Evolutionary conservation across 2,113 vertebrate species (phyloP), one percentile per base, ranked within the genome.

Genomic region (Scophthalmus maximus): DNA sequence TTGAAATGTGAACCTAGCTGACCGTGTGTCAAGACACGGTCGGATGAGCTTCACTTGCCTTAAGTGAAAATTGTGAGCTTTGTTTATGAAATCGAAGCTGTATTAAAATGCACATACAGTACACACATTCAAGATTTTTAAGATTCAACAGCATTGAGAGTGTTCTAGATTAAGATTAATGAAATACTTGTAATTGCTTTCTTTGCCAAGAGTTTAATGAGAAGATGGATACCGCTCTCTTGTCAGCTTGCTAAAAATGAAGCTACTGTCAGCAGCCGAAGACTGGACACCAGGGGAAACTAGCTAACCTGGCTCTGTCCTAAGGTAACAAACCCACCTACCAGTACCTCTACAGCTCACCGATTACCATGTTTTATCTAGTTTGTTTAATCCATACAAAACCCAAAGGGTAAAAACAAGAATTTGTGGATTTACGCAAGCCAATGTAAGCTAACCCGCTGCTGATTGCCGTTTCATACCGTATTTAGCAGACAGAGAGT

Each of bases 61-160:
- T 91, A 90, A 84, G 84, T 89, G 77, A 82, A 87, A 82, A 84
- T 66, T 38, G 73, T 81, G 64, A 87, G 84, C 85, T 77, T 84
- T 84, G 76, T 81, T 69, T 80, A 40, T 85, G 52, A 77, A 85
- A 84, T 81, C 29, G 5, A 88, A 88, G 60, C 42, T 66, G 68
- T 79, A 56, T 77, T 53, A 57, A 69, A 81, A 89, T 88, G 88
- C 88, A 88, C 81, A 84, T 81, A 84, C 59, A 68, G 30, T 50
- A 72, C 49, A 62, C 4, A 10, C 5, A 11, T 69, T 44, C 58
- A 29, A 49, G 53, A 47, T 26, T 60, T 42, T 68, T 2, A 65
- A 9, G 25, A 34, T 51, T 40, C 62, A 70, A 36, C 9, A 15
- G 67, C 55, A 61, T 22, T 30, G 52, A n/a, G 25, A 56, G 38